phyloP scores from a whole-genome alignment of 2,888 invertebrate species.

The Drosophila meridionalis region DNA sequence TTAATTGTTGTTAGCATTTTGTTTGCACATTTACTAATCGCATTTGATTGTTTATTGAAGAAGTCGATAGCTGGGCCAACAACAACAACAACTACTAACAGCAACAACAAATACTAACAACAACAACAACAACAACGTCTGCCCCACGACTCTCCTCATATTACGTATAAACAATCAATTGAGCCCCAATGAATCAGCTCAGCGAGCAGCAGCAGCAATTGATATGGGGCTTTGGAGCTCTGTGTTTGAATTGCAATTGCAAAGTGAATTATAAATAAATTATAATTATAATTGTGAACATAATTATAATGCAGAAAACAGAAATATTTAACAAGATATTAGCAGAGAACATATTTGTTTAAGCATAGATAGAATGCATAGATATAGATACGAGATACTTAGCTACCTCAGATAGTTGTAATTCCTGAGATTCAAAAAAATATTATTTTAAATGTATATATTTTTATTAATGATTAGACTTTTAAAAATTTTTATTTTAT shows the following conservation, averaged over 20 bases:
- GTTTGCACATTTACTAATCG: conserved; percentile 75
- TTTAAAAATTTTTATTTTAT: too few species aligned
- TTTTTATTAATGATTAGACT: too few species aligned
- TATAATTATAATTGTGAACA: background rate
- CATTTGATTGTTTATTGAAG: conserved; percentile 67
- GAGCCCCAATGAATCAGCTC: conserved; percentile 27
- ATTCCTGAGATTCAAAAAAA: too few species aligned
- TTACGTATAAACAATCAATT: conserved; percentile 27
- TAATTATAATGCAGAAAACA: background rate
- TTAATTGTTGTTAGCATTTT: conserved; percentile 69
- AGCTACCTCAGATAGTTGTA: background rate
- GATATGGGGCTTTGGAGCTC: background rate
- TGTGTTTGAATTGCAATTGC: background rate
- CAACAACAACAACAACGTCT: conserved; percentile 2
- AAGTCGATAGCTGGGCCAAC: conserved; percentile 24
- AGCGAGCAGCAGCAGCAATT: background rate
- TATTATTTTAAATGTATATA: too few species aligned
- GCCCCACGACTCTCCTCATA: conserved; percentile 18
- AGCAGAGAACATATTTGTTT: background rate
- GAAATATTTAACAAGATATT: background rate
- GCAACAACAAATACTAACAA: background rate
- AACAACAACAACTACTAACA: conserved; percentile 8
- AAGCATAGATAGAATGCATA: too few species aligned
- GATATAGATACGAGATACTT: background rate
- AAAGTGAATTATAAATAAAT: background rate